Conservation (phyloP, 2,113 vertebrate species). For the Marmota monax region DNA sequence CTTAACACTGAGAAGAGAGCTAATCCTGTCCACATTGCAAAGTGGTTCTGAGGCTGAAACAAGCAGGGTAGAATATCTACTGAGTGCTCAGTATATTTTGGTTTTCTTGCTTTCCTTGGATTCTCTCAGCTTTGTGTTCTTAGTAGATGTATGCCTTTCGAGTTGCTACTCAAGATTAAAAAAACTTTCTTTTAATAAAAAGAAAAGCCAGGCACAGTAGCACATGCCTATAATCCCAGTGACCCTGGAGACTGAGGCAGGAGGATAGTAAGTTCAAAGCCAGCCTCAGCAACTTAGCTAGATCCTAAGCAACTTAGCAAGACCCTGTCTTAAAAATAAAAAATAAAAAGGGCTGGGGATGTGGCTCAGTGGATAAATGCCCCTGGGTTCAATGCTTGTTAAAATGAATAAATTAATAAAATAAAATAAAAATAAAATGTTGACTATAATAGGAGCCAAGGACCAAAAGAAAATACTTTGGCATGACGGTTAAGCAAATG, state of each 20-base stretch:
- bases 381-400: no score
- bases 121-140: neutral
- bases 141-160: neutral
- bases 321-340: no score
- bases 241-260: no score
- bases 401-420: no score
- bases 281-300: no score
- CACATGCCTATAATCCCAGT: no score
- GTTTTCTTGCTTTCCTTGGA: slow-evolving; percentile 13
- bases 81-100: neutral
- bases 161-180: neutral
- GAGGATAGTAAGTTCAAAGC: no score
- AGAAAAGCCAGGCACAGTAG: neutral
- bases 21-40: neutral
- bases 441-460: neutral
- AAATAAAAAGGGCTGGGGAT: no score
- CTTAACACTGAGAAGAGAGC: slow-evolving; percentile 14
- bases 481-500: neutral
- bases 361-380: no score
- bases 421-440: neutral
- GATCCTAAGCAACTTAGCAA: no score
- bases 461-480: neutral
- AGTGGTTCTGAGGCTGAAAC: neutral
- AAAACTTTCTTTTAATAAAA: neutral
- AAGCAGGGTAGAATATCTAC: neutral